Evolutionary conservation across 1,140 invertebrate genomes (phyloP).

Genomic region (Drosophila sp.): DNA sequence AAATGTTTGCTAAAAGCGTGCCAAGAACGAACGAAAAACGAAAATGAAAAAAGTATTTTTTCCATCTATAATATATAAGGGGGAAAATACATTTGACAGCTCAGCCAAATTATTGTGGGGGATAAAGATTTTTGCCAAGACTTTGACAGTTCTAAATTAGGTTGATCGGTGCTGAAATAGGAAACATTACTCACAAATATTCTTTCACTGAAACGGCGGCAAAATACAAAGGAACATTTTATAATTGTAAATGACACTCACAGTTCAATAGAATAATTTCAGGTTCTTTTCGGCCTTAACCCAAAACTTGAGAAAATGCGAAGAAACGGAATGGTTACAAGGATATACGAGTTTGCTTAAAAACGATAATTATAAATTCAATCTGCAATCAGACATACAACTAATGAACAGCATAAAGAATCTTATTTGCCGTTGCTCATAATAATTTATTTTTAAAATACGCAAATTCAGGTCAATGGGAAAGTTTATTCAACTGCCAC

Average conservation of each 20-base stretch:
- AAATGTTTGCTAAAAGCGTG: conserved; percentile 26
- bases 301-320: conserved; percentile 33
- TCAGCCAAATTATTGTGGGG: conserved; percentile 11
- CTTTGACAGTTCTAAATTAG: conserved; percentile 65
- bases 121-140: conserved; percentile 29
- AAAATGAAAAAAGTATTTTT: conserved; percentile 19
- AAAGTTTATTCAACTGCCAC: conserved; percentile 50
- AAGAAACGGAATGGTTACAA: conserved; percentile 47
- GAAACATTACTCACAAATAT: conserved; percentile 38
- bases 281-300: conserved; percentile 30
- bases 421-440: conserved; percentile 27
- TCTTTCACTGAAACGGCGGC: conserved; percentile 2
- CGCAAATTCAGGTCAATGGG: conserved; percentile 51
- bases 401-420: background rate
- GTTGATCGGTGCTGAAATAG: conserved; percentile 50
- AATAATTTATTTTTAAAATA: conserved; percentile 33
- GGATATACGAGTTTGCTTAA: conserved; percentile 33
- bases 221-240: conserved; percentile 20
- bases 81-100: conserved; percentile 33
- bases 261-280: conserved; percentile 5
- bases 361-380: conserved; percentile 9
- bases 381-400: conserved; percentile 9
- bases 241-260: conserved; percentile 29
- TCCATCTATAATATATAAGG: conserved; percentile 14
- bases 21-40: conserved; percentile 14